These are phyloP conservation scores for Acromyrmex echinatior DNA, from an alignment of 1,140 invertebrate genomes.

Conservation along the genomic window DNA sequence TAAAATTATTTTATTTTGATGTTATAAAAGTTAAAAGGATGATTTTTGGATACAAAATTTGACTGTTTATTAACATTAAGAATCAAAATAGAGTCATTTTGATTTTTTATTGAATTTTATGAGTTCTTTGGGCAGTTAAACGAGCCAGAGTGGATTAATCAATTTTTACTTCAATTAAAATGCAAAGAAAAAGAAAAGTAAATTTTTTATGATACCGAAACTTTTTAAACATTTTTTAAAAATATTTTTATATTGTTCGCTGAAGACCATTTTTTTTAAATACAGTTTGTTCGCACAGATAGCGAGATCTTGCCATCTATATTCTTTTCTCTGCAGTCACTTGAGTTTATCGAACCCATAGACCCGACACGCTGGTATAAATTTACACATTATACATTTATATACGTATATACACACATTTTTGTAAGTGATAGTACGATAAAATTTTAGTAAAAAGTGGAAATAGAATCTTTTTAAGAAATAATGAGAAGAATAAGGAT, in stretches of 20 bases:
- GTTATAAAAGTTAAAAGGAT: too few species aligned
- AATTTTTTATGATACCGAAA: not conserved
- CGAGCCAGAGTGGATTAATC: not conserved
- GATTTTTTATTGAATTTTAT: too few species aligned
- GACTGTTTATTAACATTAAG: too few species aligned
- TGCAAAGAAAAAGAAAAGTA: not conserved
- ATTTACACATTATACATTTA: not conserved
- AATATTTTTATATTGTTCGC: not conserved
- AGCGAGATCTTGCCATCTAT: not conserved
- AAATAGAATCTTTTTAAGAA: not conserved
- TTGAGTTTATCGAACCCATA: not conserved
- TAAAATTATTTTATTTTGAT: too few species aligned
- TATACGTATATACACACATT: not conserved
- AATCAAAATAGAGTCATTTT: too few species aligned
- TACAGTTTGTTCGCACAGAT: not conserved
- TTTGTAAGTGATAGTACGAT: not conserved
- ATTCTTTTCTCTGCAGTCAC: not conserved
- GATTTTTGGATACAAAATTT: too few species aligned
- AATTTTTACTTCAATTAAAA: not conserved
- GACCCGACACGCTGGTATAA: not conserved
- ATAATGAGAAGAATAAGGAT: not conserved
- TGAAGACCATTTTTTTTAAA: not conserved
- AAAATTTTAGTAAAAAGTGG: not conserved
- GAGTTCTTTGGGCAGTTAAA: not conserved
- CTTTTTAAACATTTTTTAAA: not conserved